Evolutionary conservation across 2,113 vertebrate species (phyloP).

Genomic region (Theristicus caerulescens): DNA sequence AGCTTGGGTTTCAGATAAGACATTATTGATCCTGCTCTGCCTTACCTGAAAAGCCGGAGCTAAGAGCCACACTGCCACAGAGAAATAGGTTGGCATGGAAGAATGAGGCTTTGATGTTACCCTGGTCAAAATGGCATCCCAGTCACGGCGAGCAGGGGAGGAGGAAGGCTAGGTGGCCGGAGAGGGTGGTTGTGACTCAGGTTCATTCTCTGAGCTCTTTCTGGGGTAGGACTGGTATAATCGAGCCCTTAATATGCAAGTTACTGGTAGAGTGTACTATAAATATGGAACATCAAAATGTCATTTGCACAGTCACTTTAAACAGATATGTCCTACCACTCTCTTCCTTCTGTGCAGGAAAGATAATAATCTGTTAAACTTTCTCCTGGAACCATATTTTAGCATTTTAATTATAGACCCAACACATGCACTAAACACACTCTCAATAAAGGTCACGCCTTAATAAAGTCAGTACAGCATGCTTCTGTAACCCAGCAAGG

Average conservation of each 20-base stretch:
- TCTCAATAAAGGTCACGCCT: conserved; percentile 39
- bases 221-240: not conserved
- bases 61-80: rapidly evolving
- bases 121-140: not conserved
- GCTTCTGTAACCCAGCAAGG: conserved; percentile 61
- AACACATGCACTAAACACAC: conserved; percentile 51
- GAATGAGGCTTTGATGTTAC: not conserved
- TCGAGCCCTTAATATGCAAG: conserved; percentile 34
- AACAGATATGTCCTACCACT: not conserved
- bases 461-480: conserved; percentile 42
- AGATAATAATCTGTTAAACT: conserved; percentile 60
- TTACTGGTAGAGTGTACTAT: not conserved
- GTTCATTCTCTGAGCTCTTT: not conserved
- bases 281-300: conserved; percentile 48
- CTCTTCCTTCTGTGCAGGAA: conserved; percentile 9
- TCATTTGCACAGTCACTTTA: conserved; percentile 36
- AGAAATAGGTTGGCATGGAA: not conserved
- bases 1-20: not conserved
- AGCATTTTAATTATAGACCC: conserved; percentile 67
- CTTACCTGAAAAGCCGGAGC: not conserved
- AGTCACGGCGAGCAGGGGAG: rapidly evolving
- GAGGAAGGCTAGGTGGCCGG: not conserved
- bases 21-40: not conserved
- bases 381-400: conserved; percentile 64
- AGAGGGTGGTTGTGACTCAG: not conserved